Base-by-base conservation (phyloP, 2,797 vertebrate genomes). In the Chaunax sp. region DNA sequence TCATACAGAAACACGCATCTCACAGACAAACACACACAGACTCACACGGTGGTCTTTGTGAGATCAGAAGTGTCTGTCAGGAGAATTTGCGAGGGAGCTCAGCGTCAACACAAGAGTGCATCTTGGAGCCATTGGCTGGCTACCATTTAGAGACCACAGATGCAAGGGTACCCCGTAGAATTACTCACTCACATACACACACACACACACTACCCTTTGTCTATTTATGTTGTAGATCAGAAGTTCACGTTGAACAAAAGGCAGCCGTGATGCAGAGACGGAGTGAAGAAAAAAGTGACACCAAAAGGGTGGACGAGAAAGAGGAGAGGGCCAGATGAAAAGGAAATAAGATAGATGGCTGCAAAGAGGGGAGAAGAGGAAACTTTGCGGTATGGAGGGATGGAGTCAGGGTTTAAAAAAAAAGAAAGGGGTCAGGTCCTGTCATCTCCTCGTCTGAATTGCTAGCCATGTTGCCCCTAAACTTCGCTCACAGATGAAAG, bases 41-140 rank as follows among this genome's bases (percentile, higher is more conserved):
- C 37, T 38, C n/a, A 37, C 45, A 65, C 22, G 69, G 68, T 35
- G 73, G 69, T 72, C 69, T 70, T 22, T 20, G 63, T 63, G 49
- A 74, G 81, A 76, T 84, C 80, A 81, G 54, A 56, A 22, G 64
- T 78, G 69, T 82, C 71, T 85, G 75, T 78, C 69, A 43, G 67
- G 74, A 71, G 73, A 77, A 77, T 84, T 72, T 75, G 65, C 71
- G 70, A 77, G 78, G 80, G 57, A 73, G 53, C 74, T 88, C 62
- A 52, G 67, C 74, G 64, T 64, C 75, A 81, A 54, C 70, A 72
- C 43, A 19, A 20, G 54, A 75, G 67, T 73, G 71, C 82, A 90
- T 87, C 85, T 87, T 88, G 84, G 82, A 87, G 66, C 76, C 63
- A 87, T 83, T 82, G 82, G 59, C 70, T 75, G 69, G 67, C 75